These are phyloP conservation scores for Aphaenogaster rudis DNA, from an alignment of 1,140 invertebrate genomes.

Conservation along the genomic window DNA sequence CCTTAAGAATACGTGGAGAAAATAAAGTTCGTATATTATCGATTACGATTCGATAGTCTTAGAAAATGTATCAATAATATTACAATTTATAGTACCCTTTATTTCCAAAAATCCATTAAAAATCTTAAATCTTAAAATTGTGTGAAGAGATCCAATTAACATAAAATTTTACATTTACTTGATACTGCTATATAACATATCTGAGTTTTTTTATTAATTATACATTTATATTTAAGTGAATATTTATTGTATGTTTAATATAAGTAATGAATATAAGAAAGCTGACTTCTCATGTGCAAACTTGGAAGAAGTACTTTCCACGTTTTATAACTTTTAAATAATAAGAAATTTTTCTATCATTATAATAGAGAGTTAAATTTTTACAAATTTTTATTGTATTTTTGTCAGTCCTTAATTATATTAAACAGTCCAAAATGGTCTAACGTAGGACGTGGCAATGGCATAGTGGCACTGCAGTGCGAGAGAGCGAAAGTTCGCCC, in stretches of 20 bases:
- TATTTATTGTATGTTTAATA: slow-evolving; percentile 18
- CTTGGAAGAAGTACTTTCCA: neutral
- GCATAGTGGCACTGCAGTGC: slow-evolving; percentile 79
- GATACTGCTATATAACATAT: neutral
- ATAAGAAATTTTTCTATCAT: neutral
- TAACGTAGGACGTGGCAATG: slow-evolving; percentile 69
- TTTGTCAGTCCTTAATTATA: neutral
- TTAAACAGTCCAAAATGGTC: slow-evolving; percentile 22
- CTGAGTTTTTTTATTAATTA: slow-evolving; percentile 1
- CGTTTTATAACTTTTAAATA: slow-evolving; percentile 1
- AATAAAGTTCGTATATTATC: neutral
- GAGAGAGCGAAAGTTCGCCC: slow-evolving; percentile 87
- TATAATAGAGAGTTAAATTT: neutral
- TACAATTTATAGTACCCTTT: neutral
- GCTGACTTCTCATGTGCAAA: neutral
- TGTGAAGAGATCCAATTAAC: neutral
- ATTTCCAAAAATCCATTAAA: neutral
- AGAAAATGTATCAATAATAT: neutral
- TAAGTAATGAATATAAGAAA: neutral
- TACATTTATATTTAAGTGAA: neutral
- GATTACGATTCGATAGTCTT: neutral
- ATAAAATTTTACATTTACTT: neutral
- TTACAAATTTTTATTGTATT: neutral
- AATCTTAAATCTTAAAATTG: neutral
- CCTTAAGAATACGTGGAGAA: neutral